Evolutionary conservation across 2,888 invertebrate genomes (phyloP), one percentile per base, ranked within the genome.

Genomic region (Smittia aterrima): DNA sequence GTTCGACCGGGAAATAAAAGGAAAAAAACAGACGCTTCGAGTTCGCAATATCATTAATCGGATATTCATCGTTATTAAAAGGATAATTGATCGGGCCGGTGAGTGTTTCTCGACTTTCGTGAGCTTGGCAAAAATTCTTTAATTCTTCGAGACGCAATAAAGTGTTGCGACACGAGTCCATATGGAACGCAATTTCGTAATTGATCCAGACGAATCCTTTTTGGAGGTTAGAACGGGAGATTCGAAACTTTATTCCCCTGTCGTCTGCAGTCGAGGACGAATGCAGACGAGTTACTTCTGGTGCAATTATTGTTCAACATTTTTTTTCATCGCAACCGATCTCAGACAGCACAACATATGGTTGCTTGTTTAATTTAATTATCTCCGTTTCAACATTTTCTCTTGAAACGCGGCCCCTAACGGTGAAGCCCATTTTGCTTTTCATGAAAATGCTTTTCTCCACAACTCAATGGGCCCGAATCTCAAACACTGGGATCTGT

Each of bases 261-360:
- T n/a, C n/a, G n/a, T n/a, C n/a, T n/a, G n/a, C n/a, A n/a, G n/a
- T n/a, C n/a, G 9, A 32, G 9, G 9, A 32, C 9, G 32, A 32
- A 32, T 32, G 32, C 32, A 32, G 32, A n/a, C 16, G 16, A 47
- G n/a, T 47, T 47, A 2, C 47, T 47, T 47, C 2, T 47, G 47
- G 47, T 47, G 47, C 16, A n/a, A n/a, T 47, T 47, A n/a, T 6
- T n/a, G 11, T n/a, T 11, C 11, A 11, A 3, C 11, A 6, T 13
- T n/a, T n/a, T 6, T 11, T 47, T 11, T 2, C 2, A 11, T n/a
- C 9, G 16, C 11, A 3, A n/a, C 11, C 2, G 3, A 11, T 47
- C 47, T 47, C 47, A n/a, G 47, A 47, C 47, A n/a, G 11, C 47
- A n/a, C 47, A 47, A 47, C 47, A 47, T 47, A 47, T 47, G 47